Base-by-base conservation (phyloP, 2,797 vertebrate species). In the Lutjanus campechanus region DNA sequence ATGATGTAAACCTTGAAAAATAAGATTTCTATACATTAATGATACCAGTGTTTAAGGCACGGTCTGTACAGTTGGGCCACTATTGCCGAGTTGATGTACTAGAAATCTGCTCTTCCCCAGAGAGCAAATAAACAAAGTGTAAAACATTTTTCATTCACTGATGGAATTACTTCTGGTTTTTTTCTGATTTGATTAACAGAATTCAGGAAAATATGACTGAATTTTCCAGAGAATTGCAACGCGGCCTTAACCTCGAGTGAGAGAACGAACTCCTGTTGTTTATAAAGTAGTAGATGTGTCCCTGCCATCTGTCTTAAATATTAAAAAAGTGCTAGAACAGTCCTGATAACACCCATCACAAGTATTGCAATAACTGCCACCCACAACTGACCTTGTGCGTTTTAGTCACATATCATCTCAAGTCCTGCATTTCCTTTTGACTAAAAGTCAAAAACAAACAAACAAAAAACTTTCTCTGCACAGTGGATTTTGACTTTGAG, bases 41-140 rank as follows among this genome's bases (percentile, higher is more conserved):
- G 76, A 83, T 56, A 85, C 13, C 65, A 80, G 83, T 86, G 80
- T 85, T 87, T 92, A 95, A 95, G 94, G 94, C 94, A 95, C 93
- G 85, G 73, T 85, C 62, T 69, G 79, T 81, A 86, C 74, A 69
- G 59, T 71, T 19, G 79, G 56, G 73, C 61, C 69, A 56, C 72
- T 78, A 63, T 49, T 77, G 69, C 83, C 55, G 16, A 61, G 44
- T 41, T 41, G 20, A 72, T 51, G 11, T 11, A 25, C 19, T 55
- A 25, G 49, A 51, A 82, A 75, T 65, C 53, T 73, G 43, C 74
- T 67, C 41, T 54, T 79, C 12, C 22, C 40, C 22, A 66, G 51
- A 64, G 61, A 56, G 49, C 46, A 36, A 36, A 36, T 36, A 36
- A 36, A 36, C 29, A 25, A 1, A 65, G 17, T 53, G 53, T 41